phyloP scores from a whole-genome alignment of 2,797 vertebrate genomes.

The Sebastes melanostomus region DNA sequence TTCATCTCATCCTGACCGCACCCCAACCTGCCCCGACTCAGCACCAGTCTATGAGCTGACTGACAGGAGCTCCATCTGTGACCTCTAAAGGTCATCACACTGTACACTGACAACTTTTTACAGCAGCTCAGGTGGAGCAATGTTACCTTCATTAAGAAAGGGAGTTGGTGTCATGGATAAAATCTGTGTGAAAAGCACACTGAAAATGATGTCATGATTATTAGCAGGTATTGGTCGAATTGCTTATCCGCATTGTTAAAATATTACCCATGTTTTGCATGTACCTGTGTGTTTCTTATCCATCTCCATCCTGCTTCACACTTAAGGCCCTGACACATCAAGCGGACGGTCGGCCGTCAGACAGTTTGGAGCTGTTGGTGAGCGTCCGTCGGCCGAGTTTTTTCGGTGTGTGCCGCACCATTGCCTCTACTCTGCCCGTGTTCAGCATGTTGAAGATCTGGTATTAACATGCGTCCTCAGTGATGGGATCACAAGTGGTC shows the following conservation, averaged over 20 bases:
- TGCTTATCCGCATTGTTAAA: background rate
- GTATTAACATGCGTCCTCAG: too few relatives aligned
- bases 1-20: constrained; percentile 59
- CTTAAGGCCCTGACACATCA: too few relatives aligned
- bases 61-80: constrained; percentile 65
- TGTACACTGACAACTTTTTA: constrained; percentile 37
- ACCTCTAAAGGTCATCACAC: constrained; percentile 59
- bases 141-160: constrained; percentile 15
- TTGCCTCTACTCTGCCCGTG: too few relatives aligned
- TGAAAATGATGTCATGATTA: background rate
- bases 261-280: background rate
- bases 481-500: too few relatives aligned
- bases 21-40: constrained; percentile 58
- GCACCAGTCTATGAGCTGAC: constrained; percentile 58
- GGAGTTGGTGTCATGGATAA: background rate
- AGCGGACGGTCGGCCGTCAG: too few relatives aligned
- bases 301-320: background rate
- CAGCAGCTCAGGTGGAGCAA: constrained; percentile 16
- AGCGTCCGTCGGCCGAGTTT: too few relatives aligned
- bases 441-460: too few relatives aligned
- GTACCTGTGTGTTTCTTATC: background rate
- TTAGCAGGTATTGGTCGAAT: background rate
- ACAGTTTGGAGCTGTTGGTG: too few relatives aligned
- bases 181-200: background rate
- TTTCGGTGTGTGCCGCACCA: too few relatives aligned